Evolutionary conservation across 2,888 invertebrate genomes (phyloP).

Genomic region (Branchipolynoe longqiensis): DNA sequence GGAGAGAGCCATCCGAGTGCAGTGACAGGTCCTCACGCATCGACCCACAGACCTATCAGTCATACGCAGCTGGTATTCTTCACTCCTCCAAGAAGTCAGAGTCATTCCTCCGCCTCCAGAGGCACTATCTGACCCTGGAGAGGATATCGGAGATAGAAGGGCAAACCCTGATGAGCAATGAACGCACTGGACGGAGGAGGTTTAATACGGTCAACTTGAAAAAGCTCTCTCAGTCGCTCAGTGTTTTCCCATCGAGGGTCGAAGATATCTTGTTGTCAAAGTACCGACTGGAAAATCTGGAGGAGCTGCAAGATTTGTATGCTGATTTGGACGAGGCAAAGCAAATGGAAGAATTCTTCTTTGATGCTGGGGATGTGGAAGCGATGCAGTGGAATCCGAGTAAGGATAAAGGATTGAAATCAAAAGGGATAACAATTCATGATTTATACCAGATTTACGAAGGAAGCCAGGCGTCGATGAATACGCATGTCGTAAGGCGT

Average conservation of each 20-base stretch:
- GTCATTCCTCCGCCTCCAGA: slow-evolving; percentile 91
- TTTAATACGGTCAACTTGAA: slow-evolving; percentile 60
- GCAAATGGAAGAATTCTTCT: slow-evolving; percentile 91
- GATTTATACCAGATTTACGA: slow-evolving; percentile 85
- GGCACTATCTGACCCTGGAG: slow-evolving; percentile 92
- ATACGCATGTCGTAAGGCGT: slow-evolving; percentile 54
- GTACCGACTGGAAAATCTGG: slow-evolving; percentile 82
- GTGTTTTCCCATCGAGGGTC: slow-evolving; percentile 28
- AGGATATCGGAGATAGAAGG: slow-evolving; percentile 85
- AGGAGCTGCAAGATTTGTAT: slow-evolving; percentile 90
- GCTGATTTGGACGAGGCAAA: slow-evolving; percentile 89
- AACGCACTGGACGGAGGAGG: slow-evolving; percentile 20
- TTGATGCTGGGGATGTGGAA: slow-evolving; percentile 88
- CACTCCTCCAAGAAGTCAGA: slow-evolving; percentile 87
- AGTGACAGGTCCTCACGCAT: slow-evolving; percentile 76
- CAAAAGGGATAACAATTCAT: slow-evolving; percentile 93
- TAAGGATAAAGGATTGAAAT: slow-evolving; percentile 87
- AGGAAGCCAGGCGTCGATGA: slow-evolving; percentile 54
- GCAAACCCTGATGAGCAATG: slow-evolving; percentile 52
- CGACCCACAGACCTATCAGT: slow-evolving; percentile 78
- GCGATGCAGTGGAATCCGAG: slow-evolving; percentile 88
- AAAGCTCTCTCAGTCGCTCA: not conserved
- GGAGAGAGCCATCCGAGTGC: slow-evolving; percentile 65
- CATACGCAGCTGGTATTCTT: slow-evolving; percentile 83
- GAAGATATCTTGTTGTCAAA: slow-evolving; percentile 60